These are phyloP conservation scores for Rhagonycha lutea DNA, from an alignment of 2,888 invertebrate genomes.

Conservation along the genomic window DNA sequence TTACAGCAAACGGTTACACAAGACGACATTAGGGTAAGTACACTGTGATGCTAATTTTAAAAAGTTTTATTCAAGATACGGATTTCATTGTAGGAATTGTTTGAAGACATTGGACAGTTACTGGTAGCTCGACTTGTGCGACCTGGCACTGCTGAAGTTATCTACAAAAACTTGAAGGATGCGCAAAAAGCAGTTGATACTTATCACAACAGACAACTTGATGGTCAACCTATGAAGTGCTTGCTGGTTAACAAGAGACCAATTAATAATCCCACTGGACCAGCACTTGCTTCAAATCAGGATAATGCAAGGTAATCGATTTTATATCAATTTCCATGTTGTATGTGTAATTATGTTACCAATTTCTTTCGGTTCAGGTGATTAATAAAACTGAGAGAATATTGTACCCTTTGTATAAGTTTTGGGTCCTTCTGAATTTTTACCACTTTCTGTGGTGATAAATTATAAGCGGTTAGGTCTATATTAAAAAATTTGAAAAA, in stretches of 20 bases:
- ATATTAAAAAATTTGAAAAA: no score
- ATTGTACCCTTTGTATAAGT: not conserved
- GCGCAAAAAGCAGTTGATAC: slow-evolving; percentile 90
- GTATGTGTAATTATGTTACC: not conserved
- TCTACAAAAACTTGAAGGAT: slow-evolving; percentile 82
- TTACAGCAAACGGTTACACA: slow-evolving; percentile 84
- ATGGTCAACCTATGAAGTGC: slow-evolving; percentile 93
- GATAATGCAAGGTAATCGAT: slow-evolving; percentile 34
- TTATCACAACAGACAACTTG: slow-evolving; percentile 90
- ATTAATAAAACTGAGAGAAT: not conserved
- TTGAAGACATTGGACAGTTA: slow-evolving; percentile 90
- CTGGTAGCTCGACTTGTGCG: slow-evolving; percentile 82
- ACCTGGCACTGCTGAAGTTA: slow-evolving; percentile 89
- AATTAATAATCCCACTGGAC: slow-evolving; percentile 62
- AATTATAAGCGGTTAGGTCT: no score
- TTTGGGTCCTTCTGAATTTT: slow-evolving; percentile 30
- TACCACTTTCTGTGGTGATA: slow-evolving; percentile 14
- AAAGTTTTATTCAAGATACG: not conserved
- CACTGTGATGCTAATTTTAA: not conserved
- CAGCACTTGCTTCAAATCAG: slow-evolving; percentile 48
- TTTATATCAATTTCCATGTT: not conserved
- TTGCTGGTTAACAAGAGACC: slow-evolving; percentile 79
- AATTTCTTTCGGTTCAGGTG: slow-evolving; percentile 20
- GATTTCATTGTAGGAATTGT: slow-evolving; percentile 72
- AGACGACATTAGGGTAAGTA: slow-evolving; percentile 84